Percentiles rank a stretch among this genome's conserved stretches.
Evolutionary conservation across 1,140 invertebrate species (phyloP).

Genomic region (Drosophila azteca): DNA sequence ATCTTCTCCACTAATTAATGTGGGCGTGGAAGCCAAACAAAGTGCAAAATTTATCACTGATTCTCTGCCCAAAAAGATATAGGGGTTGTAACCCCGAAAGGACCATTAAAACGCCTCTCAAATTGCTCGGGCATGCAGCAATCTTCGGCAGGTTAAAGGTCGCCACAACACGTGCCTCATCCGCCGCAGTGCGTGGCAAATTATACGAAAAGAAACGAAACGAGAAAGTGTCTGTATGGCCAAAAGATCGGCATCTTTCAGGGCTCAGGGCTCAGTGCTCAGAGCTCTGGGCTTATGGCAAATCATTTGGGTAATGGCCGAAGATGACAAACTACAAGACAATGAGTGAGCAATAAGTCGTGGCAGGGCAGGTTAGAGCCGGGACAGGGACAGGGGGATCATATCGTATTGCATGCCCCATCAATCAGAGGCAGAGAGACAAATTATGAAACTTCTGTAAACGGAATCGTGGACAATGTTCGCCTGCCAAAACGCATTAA

Average conservation of each 20-base stretch:
- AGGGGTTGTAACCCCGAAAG: constrained; percentile 16
- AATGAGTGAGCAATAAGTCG: constrained; percentile 18
- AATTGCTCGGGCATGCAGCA: constrained; percentile 17
- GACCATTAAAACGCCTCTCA: constrained; percentile 36
- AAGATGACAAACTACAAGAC: constrained; percentile 52
- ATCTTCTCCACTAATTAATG: constrained; percentile 49
- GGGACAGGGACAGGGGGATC: not conserved
- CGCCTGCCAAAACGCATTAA: constrained; percentile 73
- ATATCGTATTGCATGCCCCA: constrained; percentile 28
- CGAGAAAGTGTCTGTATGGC: constrained; percentile 64
- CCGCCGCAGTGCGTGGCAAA: constrained; percentile 52
- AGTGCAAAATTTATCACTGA: constrained; percentile 52
- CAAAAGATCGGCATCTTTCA: constrained; percentile 41
- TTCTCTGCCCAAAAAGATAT: constrained; percentile 46
- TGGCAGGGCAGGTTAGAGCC: not conserved
- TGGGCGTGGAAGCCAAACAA: constrained; percentile 56
- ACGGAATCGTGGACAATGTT: constrained; percentile 59
- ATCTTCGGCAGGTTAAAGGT: constrained; percentile 30
- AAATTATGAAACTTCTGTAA: constrained; percentile 60
- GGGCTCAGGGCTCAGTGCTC: constrained; percentile 30
- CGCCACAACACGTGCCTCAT: constrained; percentile 46
- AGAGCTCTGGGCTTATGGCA: constrained; percentile 50
- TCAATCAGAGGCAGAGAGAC: constrained; percentile 40
- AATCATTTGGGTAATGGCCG: constrained; percentile 69
- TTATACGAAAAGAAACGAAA: constrained; percentile 50